Conservation (phyloP, 2,888 invertebrate species). For the Perizoma affinitatum region DNA sequence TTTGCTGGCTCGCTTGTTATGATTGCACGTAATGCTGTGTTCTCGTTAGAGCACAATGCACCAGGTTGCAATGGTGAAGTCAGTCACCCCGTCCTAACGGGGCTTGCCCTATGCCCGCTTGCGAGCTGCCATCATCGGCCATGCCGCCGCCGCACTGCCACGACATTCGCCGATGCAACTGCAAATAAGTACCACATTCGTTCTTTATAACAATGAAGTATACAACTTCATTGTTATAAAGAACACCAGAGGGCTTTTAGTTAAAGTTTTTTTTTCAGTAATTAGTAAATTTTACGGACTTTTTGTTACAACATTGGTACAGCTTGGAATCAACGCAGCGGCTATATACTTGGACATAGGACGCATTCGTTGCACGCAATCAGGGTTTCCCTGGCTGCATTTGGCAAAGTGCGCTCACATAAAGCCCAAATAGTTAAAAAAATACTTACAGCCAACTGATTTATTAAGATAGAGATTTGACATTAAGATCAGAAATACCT, state of each 20-base stretch:
- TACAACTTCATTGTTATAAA: conserved; percentile 6
- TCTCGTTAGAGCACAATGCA: conserved; percentile 84
- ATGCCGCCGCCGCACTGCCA: conserved; percentile 68
- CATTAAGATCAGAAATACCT: conserved; percentile 44
- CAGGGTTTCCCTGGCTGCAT: conserved; percentile 5
- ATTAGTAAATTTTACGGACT: no score
- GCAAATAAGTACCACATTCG: conserved; percentile 12
- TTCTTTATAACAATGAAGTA: no score
- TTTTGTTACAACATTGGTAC: no score
- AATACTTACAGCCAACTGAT: conserved; percentile 22
- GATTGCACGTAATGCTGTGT: conserved; percentile 76
- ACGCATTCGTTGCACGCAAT: conserved; percentile 15
- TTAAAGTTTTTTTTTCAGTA: no score
- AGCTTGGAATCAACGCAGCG: conserved; percentile 29
- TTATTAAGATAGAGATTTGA: conserved; percentile 29
- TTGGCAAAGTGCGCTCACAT: neutral
- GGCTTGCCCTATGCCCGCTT: conserved; percentile 77
- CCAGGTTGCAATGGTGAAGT: conserved; percentile 80
- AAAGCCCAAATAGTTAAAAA: conserved; percentile 18
- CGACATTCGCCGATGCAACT: conserved; percentile 52
- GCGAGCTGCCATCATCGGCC: conserved; percentile 65
- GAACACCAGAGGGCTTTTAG: neutral
- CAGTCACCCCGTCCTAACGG: conserved; percentile 83
- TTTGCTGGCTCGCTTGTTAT: conserved; percentile 65
- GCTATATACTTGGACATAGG: conserved; percentile 8